Percentiles rank a stretch among this genome's conserved stretches.
Conservation (phyloP, 1,140 invertebrate genomes). For the Tyrophagus putrescentiae region DNA sequence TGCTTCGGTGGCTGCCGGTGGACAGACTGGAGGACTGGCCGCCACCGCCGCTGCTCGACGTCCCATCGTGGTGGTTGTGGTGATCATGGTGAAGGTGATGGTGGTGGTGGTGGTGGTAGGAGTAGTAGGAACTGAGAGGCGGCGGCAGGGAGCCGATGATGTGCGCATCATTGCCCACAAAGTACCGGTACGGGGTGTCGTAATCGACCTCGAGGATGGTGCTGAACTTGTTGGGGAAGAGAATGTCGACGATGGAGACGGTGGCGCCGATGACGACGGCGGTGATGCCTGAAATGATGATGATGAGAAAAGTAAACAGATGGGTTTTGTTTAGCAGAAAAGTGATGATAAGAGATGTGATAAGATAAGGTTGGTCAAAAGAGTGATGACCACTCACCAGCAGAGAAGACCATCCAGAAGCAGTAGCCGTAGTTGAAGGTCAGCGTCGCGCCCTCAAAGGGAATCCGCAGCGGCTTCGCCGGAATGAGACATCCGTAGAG, state of each 20-base stretch:
- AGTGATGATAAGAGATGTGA: neutral
- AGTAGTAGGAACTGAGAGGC: conserved; percentile 8
- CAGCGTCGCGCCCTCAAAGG: conserved; percentile 56
- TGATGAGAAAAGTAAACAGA: neutral
- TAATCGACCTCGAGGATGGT: conserved; percentile 84
- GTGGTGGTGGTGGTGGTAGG: conserved; percentile 6
- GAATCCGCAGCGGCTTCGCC: conserved; percentile 57
- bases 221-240: conserved; percentile 77
- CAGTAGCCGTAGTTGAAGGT: conserved; percentile 76
- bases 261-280: conserved; percentile 56
- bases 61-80: neutral
- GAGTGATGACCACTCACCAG: conserved; percentile 46
- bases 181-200: conserved; percentile 59
- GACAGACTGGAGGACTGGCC: conserved; percentile 19
- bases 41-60: neutral
- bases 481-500: conserved; percentile 72
- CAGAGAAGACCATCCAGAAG: conserved; percentile 72
- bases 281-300: conserved; percentile 44
- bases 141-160: neutral
- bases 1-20: conserved; percentile 1
- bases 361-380: neutral
- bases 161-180: conserved; percentile 28
- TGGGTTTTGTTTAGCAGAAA: neutral
- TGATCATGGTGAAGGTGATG: neutral
- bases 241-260: conserved; percentile 61